Conservation (phyloP, 53 echinoderm and acorn worm species). For the Antedon mediterranea region DNA sequence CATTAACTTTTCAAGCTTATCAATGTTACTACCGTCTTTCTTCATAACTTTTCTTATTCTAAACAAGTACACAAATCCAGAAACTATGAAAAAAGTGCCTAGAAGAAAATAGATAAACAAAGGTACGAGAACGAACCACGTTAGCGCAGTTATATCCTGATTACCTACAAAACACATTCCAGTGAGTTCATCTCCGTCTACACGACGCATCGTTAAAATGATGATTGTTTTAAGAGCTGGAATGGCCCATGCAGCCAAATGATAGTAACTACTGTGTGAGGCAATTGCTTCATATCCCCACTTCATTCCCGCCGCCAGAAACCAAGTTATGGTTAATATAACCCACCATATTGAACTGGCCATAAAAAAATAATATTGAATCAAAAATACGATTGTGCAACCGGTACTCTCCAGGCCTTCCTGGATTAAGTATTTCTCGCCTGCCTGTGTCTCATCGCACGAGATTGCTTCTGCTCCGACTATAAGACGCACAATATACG, state of each 20-base stretch:
- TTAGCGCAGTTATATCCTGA: conserved; percentile 55
- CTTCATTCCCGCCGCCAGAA: conserved; percentile 91
- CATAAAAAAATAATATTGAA: conserved; percentile 99
- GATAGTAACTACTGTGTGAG: conserved; percentile 93
- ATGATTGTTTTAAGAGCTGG: conserved; percentile 80
- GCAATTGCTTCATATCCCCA: conserved; percentile 99
- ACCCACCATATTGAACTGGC: conserved; percentile 99
- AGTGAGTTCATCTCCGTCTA: conserved; percentile 90
- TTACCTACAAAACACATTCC: conserved; percentile 97
- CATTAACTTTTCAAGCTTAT: conserved; percentile 91
- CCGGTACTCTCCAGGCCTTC: conserved; percentile 87
- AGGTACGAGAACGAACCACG: conserved; percentile 75
- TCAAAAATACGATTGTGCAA: conserved; percentile 81
- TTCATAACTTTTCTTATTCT: conserved; percentile 83
- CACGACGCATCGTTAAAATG: conserved; percentile 51
- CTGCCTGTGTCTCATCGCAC: conserved; percentile 44
- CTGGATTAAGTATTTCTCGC: conserved; percentile 60
- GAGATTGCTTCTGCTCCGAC: conserved; percentile 62
- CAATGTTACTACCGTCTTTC: conserved; percentile 90
- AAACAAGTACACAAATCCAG: conserved; percentile 87
- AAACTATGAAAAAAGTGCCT: conserved; percentile 76
- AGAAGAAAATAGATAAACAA: conserved; percentile 76
- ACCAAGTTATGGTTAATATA: conserved; percentile 88
- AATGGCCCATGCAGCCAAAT: conserved; percentile 84
- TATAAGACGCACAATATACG: conserved; percentile 68